Conservation (phyloP, 2,797 vertebrate genomes). For the Coccyzus lansbergi region DNA sequence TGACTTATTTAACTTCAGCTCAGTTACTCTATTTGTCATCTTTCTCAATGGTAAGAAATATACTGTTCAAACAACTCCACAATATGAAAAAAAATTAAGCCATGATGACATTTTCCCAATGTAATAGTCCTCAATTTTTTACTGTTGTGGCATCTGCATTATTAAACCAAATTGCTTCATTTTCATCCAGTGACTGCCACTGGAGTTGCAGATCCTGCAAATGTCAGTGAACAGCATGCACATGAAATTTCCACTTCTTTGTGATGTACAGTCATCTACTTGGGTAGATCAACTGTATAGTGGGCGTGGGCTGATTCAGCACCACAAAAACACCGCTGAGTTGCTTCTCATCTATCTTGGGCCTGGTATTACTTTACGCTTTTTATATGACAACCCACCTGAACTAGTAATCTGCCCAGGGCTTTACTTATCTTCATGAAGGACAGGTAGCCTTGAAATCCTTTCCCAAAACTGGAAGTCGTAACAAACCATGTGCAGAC, state of each 20-base stretch:
- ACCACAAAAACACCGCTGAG: neutral
- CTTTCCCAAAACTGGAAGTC: neutral
- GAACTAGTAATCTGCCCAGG: neutral
- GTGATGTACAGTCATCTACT: neutral
- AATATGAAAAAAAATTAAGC: slow-evolving; percentile 36
- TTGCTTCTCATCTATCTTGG: neutral
- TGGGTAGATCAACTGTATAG: neutral
- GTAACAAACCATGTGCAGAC: neutral
- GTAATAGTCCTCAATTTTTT: slow-evolving; percentile 21
- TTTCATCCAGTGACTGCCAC: neutral
- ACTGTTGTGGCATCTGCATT: neutral
- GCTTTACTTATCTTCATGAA: neutral
- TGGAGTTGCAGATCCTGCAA: neutral
- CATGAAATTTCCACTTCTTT: neutral
- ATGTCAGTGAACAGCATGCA: neutral
- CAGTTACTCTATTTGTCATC: neutral
- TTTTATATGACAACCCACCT: neutral
- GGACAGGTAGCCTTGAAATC: neutral
- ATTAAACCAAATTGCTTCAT: slow-evolving; percentile 7
- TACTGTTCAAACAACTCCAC: neutral
- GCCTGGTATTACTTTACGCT: neutral
- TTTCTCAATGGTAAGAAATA: neutral
- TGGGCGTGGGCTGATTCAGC: neutral
- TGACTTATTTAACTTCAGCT: slow-evolving; percentile 12
- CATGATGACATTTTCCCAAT: neutral